Evolutionary conservation across 2,797 vertebrate species (phyloP), one percentile per base, ranked within the genome.

Genomic region (Ctenochaetus hawaiiensis): DNA sequence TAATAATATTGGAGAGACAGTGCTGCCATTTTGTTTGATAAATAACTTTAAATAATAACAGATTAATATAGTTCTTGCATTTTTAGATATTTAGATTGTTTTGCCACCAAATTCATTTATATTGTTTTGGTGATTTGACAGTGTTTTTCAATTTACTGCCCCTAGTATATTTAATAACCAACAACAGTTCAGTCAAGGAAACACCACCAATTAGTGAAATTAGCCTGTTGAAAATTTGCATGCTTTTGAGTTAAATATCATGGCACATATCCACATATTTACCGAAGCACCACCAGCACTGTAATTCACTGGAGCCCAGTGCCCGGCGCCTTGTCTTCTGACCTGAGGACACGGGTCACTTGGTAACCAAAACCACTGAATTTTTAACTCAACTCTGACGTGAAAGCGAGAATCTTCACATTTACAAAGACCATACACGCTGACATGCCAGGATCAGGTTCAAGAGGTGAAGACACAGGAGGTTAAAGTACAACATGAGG

Each of bases 321-420:
- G 6, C 48, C n/a, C 17, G 62, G 66, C 70, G 26, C 71, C 80
- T 66, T 54, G 73, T 74, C 51, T 49, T 41, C 34, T 71, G 74
- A 67, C 52, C 72, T 44, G 52, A 80, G 34, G 52, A 78, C 67
- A 43, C 10, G 57, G 80, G 81, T 87, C 84, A 73, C 20, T 49
- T 2, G 8, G 82, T 82, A 84, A 88, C 67, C n/a, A 67, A 52
- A 81, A 66, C 78, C 67, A 43, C 53, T 88, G 54, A 75, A 89
- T 86, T 44, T 84, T 92, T 90, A 71, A 88, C 67, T 79, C 1
- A 6, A 49, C 67, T 67, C 70, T 72, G 68, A 82, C 75, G 69
- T 60, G 67, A 83, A 60, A 61, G 74, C 5, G 48, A 72, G 78
- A 68, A 68, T 43, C 62, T 54, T 73, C 67, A 80, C 76, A 57